Evolutionary conservation across 2,888 invertebrate genomes (phyloP), one percentile per base, ranked within the genome.

Genomic region (Flexamia atlantica): DNA sequence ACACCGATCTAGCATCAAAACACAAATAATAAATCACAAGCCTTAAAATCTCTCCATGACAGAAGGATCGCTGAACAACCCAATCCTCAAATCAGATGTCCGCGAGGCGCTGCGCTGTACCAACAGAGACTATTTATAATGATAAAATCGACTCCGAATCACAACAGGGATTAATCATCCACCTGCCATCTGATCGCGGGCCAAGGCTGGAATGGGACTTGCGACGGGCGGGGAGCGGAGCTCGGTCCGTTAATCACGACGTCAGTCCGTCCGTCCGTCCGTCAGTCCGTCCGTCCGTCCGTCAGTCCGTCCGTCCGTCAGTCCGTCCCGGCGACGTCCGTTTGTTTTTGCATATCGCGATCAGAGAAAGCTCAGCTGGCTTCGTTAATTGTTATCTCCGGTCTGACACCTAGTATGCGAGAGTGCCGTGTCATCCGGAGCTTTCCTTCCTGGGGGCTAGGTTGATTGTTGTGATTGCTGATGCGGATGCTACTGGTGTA

Each of bases 341-440:
- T 79, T 79, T 79, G 79, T 79, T 79, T 79, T 57, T 79, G 79
- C 79, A 79, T 79, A 79, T 79, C 79, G 57, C 50, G 79, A 79
- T 79, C 50, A 57, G 79, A 50, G 79, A 79, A 57, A 79, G 79
- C n/a, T 50, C 46, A 53, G 53, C 53, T 53, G 17, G 76, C 57
- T 50, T 46, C 53, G 30, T 79, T 79, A 79, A 79, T 79, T 79
- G 79, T 79, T 79, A 79, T 79, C 79, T 46, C 20, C 74, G 9
- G 46, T 32, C 79, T 57, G 79, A 79, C 79, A 57, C 79, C 57
- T 57, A 32, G 76, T 36, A 9, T n/a, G 17, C 32, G 1, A 3
- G 30, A 30, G 40, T 68, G 72, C 72, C 7, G 72, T 23, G 32
- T 72, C 40, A 40, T 40, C 40, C 40, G 72, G n/a, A n/a, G n/a